Percentiles rank a stretch among this genome's conserved stretches.
Evolutionary conservation across 2,797 vertebrate species (phyloP).

Genomic region (Coregonus ussuriensis): DNA sequence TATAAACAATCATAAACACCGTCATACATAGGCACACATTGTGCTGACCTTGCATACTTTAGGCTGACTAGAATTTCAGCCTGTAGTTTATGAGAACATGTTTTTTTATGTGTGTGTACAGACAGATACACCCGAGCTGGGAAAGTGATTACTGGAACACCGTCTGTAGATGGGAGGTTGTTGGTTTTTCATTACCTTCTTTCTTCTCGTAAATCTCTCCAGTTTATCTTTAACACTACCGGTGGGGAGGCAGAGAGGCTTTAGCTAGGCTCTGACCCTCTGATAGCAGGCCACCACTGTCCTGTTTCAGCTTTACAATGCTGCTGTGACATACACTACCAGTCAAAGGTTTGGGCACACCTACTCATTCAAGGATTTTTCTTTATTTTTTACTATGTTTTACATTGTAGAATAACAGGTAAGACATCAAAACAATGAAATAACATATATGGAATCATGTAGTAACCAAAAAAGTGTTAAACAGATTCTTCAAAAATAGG

Average conservation of each 20-base stretch:
- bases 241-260: conserved; percentile 25
- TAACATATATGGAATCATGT: too few relatives aligned
- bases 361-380: too few relatives aligned
- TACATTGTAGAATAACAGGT: too few relatives aligned
- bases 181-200: conserved; percentile 71
- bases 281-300: conserved; percentile 9
- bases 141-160: conserved; percentile 75
- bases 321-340: neutral
- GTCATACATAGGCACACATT: too few relatives aligned
- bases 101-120: conserved; percentile 50
- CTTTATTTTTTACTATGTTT: too few relatives aligned
- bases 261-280: neutral
- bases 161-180: conserved; percentile 63
- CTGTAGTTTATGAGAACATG: conserved; percentile 60
- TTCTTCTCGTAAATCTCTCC: conserved; percentile 43
- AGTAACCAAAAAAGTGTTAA: too few relatives aligned
- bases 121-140: conserved; percentile 62
- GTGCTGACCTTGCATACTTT: too few relatives aligned
- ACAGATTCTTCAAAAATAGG: too few relatives aligned
- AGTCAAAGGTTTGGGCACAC: too few relatives aligned
- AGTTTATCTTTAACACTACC: conserved; percentile 27
- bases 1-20: neutral
- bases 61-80: conserved; percentile 24
- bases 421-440: too few relatives aligned
- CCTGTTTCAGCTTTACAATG: neutral